These are phyloP conservation scores for Liasis olivaceus DNA, from an alignment of 2,797 vertebrate species.

Conservation along the genomic window DNA sequence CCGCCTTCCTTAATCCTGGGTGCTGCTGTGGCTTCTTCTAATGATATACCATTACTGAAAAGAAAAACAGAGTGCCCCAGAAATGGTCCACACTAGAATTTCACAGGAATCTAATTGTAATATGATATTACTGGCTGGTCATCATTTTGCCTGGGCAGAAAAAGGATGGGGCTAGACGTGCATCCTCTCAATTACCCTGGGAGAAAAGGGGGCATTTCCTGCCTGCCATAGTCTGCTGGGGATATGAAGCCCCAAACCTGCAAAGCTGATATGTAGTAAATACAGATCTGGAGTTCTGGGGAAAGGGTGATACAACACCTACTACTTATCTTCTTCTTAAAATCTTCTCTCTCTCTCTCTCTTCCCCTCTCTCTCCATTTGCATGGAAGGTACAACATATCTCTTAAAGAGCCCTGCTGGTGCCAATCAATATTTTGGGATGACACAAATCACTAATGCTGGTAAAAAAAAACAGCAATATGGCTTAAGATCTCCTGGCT, in stretches of 20 bases:
- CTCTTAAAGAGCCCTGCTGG: background rate
- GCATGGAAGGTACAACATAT: background rate
- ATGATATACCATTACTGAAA: conserved; percentile 33
- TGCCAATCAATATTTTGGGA: background rate
- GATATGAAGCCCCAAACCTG: background rate
- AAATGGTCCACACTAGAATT: background rate
- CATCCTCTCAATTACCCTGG: background rate
- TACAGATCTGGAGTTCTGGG: background rate
- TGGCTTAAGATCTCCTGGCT: background rate
- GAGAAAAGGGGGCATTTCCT: background rate
- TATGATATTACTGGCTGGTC: background rate
- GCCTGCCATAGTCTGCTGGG: too few relatives aligned
- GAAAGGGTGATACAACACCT: too few relatives aligned
- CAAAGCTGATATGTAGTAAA: background rate
- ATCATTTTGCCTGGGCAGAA: conserved; percentile 12
- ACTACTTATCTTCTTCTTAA: background rate
- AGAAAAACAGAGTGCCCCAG: background rate
- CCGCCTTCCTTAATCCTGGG: conserved; percentile 36
- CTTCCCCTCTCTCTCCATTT: background rate
- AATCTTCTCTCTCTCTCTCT: background rate
- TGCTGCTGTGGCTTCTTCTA: conserved; percentile 45
- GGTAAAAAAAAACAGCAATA: background rate
- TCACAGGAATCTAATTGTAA: conserved; percentile 33
- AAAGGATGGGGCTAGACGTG: fast-evolving
- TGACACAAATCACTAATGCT: background rate